These are phyloP conservation scores for Rhopilema esculentum DNA, from an alignment of 30 jellyfish, hydroid and myxozoan genomes.

Conservation along the genomic window DNA sequence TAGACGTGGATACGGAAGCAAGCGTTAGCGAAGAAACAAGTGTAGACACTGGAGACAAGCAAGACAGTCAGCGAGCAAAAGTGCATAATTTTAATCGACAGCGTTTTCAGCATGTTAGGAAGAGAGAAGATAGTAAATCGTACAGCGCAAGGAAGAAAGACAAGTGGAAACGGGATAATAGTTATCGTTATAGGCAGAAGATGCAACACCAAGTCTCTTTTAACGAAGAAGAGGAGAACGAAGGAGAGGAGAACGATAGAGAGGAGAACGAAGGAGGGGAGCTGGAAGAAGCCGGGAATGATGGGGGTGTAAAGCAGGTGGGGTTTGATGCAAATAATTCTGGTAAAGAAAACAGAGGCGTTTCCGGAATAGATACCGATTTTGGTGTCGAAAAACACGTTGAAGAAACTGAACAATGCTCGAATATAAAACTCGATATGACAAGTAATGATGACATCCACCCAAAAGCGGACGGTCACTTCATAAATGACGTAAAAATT, in stretches of 20 bases:
- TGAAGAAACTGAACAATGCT: background rate
- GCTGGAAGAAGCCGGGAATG: background rate
- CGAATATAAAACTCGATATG: too few relatives aligned
- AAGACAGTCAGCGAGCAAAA: background rate
- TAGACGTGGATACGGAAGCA: background rate
- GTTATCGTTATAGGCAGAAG: constrained; percentile 38
- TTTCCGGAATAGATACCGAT: background rate
- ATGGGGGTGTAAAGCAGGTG: background rate
- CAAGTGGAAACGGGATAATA: constrained; percentile 61
- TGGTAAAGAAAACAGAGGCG: background rate
- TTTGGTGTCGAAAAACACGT: background rate
- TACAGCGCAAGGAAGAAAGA: constrained; percentile 18
- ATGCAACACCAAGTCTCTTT: constrained; percentile 70
- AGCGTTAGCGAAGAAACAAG: background rate
- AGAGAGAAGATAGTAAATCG: constrained; percentile 31
- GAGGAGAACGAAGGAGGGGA: constrained; percentile 3
- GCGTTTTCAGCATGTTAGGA: constrained; percentile 40
- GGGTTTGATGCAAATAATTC: background rate
- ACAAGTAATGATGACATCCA: too few relatives aligned
- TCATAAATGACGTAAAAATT: too few relatives aligned
- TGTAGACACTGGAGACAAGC: background rate
- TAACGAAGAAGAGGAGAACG: constrained; percentile 66
- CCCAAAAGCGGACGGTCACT: too few relatives aligned
- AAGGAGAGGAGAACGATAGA: constrained; percentile 5
- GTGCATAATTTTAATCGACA: constrained; percentile 47